These are phyloP conservation scores for Dipus sagitta DNA, from an alignment of 2,797 vertebrate species.

Conservation along the genomic window DNA sequence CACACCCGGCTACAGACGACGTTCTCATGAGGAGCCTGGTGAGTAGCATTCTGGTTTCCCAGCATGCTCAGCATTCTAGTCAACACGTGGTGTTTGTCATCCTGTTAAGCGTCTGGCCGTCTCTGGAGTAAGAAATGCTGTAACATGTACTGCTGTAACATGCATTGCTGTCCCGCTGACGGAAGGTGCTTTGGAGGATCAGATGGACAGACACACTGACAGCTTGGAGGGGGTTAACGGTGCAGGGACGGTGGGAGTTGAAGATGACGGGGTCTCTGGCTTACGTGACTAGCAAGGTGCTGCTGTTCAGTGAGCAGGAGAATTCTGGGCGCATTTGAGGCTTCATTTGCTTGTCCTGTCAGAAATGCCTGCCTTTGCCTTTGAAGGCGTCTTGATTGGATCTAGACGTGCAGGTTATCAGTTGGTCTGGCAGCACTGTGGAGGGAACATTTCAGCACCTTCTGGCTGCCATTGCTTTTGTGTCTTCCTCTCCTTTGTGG, in stretches of 20 bases:
- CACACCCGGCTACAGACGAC: no score
- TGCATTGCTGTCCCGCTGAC: background rate
- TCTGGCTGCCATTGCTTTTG: background rate
- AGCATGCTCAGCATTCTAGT: background rate
- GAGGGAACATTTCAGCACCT: background rate
- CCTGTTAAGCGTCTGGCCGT: background rate
- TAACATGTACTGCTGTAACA: background rate
- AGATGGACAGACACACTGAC: background rate
- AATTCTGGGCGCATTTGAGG: background rate
- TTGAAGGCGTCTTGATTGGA: background rate
- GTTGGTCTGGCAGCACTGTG: background rate
- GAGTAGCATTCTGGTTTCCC: slow-evolving; percentile 1
- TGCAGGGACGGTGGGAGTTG: background rate
- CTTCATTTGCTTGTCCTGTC: background rate
- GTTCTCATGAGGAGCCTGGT: background rate
- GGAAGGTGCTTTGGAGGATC: slow-evolving; percentile 4
- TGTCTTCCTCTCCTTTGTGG: background rate
- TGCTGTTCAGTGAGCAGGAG: background rate
- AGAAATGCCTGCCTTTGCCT: background rate
- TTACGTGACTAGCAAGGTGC: background rate
- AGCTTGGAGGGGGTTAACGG: background rate
- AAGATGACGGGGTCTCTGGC: background rate
- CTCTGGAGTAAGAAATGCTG: background rate
- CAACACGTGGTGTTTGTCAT: background rate
- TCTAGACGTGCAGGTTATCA: background rate